These are phyloP conservation scores for Eurypyga helias DNA, from an alignment of 2,113 vertebrate species.

Conservation along the genomic window DNA sequence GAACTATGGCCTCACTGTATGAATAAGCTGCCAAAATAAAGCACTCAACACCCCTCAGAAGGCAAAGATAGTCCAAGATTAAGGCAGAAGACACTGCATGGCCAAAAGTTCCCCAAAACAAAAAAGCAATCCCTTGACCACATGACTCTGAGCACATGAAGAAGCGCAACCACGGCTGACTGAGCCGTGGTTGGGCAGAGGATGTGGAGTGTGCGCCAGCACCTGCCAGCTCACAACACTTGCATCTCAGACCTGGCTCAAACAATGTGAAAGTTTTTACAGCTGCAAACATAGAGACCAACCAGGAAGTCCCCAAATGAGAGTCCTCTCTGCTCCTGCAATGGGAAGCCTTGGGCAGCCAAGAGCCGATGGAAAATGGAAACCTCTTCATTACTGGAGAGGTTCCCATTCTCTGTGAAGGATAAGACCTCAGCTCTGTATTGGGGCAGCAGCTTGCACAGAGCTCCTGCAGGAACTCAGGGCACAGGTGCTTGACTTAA, in stretches of 20 bases:
- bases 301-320: fast-evolving
- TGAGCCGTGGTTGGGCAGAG: neutral
- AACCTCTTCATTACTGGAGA: neutral
- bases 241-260: neutral
- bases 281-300: neutral
- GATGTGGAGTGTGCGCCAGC: fast-evolving
- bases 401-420: neutral
- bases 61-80: neutral
- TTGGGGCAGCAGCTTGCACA: neutral
- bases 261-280: neutral
- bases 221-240: neutral
- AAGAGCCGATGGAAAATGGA: neutral
- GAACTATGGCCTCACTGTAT: neutral
- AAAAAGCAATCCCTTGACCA: neutral
- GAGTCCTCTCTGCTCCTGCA: neutral
- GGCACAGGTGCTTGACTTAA: neutral
- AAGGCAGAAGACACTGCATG: neutral
- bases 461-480: neutral
- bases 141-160: fast-evolving
- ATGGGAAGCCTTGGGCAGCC: neutral
- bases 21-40: neutral
- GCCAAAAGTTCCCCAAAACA: neutral
- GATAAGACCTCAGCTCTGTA: neutral
- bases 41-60: neutral
- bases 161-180: neutral